A percentile compares a stretch with the other conserved stretches of the same genome.
Conservation (phyloP, 2,888 invertebrate genomes). For the Cotesia congregata region DNA sequence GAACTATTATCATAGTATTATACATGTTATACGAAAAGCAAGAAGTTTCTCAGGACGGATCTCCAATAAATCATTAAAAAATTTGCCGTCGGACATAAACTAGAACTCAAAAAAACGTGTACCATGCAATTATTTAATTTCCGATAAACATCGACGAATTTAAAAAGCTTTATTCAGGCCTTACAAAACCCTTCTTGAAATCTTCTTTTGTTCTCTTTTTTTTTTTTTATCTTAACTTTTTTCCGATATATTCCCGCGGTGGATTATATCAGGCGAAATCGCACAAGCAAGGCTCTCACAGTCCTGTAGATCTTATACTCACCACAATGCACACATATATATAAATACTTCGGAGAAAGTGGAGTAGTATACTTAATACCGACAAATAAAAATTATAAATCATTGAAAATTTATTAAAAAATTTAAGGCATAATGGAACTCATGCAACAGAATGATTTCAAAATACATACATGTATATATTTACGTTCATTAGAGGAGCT, state of each 20-base stretch:
- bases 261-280: not conserved
- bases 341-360: conserved; percentile 10
- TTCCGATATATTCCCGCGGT: conserved; percentile 1
- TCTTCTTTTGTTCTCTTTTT: conserved; percentile 11
- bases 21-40: not conserved
- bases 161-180: conserved; percentile 19
- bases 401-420: conserved; percentile 6
- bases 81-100: conserved; percentile 16
- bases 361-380: not conserved
- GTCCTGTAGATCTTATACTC: conserved; percentile 29
- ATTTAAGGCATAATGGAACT: no score
- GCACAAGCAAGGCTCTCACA: conserved; percentile 26
- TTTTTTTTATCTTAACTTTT: conserved; percentile 7
- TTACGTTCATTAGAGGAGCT: no score
- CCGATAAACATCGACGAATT: conserved; percentile 35
- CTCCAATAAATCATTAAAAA: conserved; percentile 34
- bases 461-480: no score
- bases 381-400: conserved; percentile 27
- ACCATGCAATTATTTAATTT: conserved; percentile 39
- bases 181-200: conserved; percentile 19
- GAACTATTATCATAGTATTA: conserved; percentile 3
- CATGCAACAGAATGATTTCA: no score
- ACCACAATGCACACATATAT: conserved; percentile 13
- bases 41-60: conserved; percentile 30
- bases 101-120: conserved; percentile 10